These are phyloP conservation scores for Otus scops DNA, from an alignment of 2,797 vertebrate genomes.

Conservation along the genomic window DNA sequence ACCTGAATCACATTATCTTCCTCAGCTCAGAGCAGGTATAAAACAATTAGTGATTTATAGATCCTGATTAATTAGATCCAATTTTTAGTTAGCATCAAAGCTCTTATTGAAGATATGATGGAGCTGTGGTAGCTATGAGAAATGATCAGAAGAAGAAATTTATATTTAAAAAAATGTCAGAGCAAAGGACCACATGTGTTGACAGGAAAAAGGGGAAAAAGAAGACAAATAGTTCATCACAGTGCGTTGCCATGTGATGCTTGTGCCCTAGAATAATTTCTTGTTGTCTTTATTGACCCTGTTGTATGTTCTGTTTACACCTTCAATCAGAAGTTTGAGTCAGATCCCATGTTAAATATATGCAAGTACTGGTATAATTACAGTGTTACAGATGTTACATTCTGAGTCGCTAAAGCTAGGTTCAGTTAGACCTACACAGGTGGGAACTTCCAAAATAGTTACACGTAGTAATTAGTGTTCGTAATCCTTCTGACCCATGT, in stretches of 20 bases:
- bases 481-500: neutral
- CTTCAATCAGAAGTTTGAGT: neutral
- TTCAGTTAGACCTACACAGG: neutral
- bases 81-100: neutral
- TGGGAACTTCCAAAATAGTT: neutral
- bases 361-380: neutral
- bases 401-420: neutral
- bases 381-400: neutral
- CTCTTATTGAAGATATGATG: neutral
- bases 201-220: neutral
- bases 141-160: neutral
- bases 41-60: neutral
- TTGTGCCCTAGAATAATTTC: neutral
- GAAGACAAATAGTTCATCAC: rapidly evolving
- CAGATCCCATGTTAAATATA: neutral
- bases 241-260: neutral
- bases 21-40: neutral
- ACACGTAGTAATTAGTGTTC: neutral
- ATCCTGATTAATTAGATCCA: neutral
- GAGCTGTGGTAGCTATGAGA: neutral
- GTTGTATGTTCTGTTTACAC: neutral
- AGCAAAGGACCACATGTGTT: neutral
- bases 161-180: neutral
- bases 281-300: neutral
- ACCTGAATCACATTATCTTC: neutral